Percentiles rank a stretch among this genome's conserved stretches.
Conservation (phyloP, 1,140 invertebrate genomes). For the Micrasema minimum region DNA sequence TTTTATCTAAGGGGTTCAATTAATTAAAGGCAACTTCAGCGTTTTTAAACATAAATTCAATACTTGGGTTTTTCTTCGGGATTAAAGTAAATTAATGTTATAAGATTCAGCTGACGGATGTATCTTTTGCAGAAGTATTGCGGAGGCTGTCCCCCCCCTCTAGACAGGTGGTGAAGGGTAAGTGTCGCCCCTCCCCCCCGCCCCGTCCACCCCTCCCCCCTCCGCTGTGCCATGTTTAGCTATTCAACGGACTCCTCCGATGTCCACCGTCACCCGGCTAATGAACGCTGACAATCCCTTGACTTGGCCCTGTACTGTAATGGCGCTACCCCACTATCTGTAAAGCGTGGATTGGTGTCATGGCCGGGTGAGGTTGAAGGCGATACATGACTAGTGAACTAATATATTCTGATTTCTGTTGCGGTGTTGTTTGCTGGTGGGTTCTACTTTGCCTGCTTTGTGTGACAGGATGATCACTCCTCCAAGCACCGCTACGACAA, state of each 20-base stretch:
- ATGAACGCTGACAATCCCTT: neutral
- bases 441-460: constrained; percentile 69
- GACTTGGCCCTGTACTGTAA: constrained; percentile 9
- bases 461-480: constrained; percentile 68
- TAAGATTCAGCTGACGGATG: constrained; percentile 62
- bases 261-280: constrained; percentile 7
- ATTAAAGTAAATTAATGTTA: constrained; percentile 21
- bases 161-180: constrained; percentile 67
- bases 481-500: constrained; percentile 67
- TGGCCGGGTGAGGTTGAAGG: constrained; percentile 29
- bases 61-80: neutral
- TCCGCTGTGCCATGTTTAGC: constrained; percentile 27
- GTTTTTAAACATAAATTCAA: no score
- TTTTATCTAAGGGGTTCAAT: no score
- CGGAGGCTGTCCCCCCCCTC: constrained; percentile 61
- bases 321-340: no score
- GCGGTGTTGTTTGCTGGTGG: constrained; percentile 67
- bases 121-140: constrained; percentile 70
- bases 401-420: constrained; percentile 68
- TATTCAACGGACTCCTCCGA: constrained; percentile 7
- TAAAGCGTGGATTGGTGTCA: constrained; percentile 6
- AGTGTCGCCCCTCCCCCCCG: constrained; percentile 55
- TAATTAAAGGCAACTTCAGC: no score
- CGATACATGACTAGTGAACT: constrained; percentile 54
- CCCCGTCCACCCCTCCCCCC: constrained; percentile 9